Base-by-base conservation (phyloP, 1,140 invertebrate genomes). In the Drosophila bifasciata region DNA sequence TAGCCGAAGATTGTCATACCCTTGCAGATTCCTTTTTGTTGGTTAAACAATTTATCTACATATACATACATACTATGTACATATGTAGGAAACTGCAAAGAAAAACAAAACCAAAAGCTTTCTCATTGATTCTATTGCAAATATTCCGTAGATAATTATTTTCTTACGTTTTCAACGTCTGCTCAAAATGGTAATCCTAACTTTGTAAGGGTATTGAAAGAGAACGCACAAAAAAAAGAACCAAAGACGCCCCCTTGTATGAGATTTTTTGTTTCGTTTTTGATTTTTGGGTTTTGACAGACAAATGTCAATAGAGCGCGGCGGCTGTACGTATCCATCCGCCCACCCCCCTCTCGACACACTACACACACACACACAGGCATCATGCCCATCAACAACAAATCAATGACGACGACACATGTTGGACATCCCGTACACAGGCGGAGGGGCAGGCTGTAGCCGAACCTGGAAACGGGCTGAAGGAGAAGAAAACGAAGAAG, bases 401-500 rank as follows among this genome's bases (percentile, higher is more conserved):
- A 88, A 88, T 88, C 83, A 88, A 88, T 88, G 83, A 88, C 83
- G 83, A 88, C 83, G 83, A 88, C 83, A 88, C 83, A 88, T 88
- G 83, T 88, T 88, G 83, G 83, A 88, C 83, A 88, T 88, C 58
- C 71, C 68, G 32, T 36, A 36, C 32, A 36, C 32, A 36, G 32
- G 25, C 16, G 32, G 6, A 9, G 9, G 25, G 21, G 17, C 4
- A 21, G 7, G 59, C 64, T 62, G 48, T 41, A 84, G 60, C 64
- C 49, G 58, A 62, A 72, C 62, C 62, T 64, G 58, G 63, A 59
- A 74, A 59, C 61, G 50, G 51, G 59, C 56, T 51, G 43, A 36
- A 36, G 59, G 28, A 57, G 43, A 41, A 36, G 59, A 21, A 15
- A 8, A 44, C 44, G 52, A 49, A 19, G 23, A 43, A 21, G 25